phyloP scores from a whole-genome alignment of 2,888 invertebrate species.

The Hartigia nigra region DNA sequence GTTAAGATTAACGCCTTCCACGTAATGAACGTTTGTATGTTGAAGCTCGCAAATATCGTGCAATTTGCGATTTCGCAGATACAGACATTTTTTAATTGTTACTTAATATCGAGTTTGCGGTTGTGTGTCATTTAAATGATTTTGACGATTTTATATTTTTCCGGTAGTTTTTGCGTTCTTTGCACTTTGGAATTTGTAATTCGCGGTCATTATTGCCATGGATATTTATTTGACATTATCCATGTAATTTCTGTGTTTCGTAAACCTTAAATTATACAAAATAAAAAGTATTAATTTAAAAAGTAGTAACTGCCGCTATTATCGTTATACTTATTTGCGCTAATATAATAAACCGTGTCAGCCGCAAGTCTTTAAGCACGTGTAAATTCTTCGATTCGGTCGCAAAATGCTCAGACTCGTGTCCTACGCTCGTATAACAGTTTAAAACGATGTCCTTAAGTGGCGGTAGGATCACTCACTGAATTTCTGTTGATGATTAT shows the following conservation, averaged over 20 bases:
- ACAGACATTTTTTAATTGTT: no score
- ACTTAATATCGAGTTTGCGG: background rate
- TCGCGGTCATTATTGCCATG: background rate
- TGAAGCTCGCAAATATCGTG: background rate
- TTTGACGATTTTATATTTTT: background rate
- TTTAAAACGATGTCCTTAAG: background rate
- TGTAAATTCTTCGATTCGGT: background rate
- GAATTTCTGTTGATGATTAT: slow-evolving; percentile 31
- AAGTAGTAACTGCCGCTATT: background rate
- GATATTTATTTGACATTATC: background rate
- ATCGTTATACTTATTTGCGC: background rate
- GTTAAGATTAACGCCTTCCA: background rate
- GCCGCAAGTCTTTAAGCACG: background rate
- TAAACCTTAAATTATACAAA: background rate
- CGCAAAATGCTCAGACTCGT: background rate
- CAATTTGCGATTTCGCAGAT: background rate
- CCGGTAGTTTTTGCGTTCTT: background rate
- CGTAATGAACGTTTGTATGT: background rate
- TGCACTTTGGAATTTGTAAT: background rate
- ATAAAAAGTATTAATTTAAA: no score
- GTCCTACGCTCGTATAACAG: background rate
- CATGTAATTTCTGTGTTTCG: background rate
- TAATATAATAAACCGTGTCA: background rate
- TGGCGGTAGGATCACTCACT: slow-evolving; percentile 8
- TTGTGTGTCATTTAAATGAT: background rate